These are phyloP conservation scores for Spilogale gracilis DNA, from an alignment of 2,113 vertebrate genomes.

Conservation along the genomic window DNA sequence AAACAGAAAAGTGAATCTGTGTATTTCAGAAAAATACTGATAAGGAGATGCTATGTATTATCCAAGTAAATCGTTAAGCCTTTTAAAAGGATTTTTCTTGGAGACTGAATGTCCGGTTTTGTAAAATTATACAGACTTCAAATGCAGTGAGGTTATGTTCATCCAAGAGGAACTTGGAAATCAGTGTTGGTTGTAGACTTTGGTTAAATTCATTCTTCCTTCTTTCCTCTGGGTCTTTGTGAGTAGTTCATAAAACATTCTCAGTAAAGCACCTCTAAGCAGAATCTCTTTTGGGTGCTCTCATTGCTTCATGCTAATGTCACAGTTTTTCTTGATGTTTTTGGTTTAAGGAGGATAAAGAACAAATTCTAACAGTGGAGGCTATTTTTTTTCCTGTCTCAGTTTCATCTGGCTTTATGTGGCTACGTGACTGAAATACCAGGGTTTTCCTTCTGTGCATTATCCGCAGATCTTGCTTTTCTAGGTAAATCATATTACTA, in stretches of 20 bases:
- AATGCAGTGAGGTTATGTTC: slow-evolving; percentile 27
- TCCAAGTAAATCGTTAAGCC: slow-evolving; percentile 4
- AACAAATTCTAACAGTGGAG: slow-evolving; percentile 63
- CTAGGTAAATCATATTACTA: slow-evolving; percentile 9
- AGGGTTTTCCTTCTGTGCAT: slow-evolving; percentile 42
- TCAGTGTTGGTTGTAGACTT: background rate
- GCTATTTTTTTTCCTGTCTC: slow-evolving; percentile 54
- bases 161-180: slow-evolving; percentile 32
- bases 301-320: slow-evolving; percentile 37
- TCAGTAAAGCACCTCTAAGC: slow-evolving; percentile 60
- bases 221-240: slow-evolving; percentile 8
- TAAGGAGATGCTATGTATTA: background rate
- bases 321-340: background rate
- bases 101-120: background rate
- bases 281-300: slow-evolving; percentile 46
- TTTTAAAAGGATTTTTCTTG: background rate
- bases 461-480: slow-evolving; percentile 38
- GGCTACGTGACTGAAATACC: slow-evolving; percentile 58
- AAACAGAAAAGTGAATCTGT: slow-evolving; percentile 37
- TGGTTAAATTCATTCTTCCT: background rate
- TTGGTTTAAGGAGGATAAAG: slow-evolving; percentile 63
- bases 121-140: slow-evolving; percentile 43
- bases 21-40: slow-evolving; percentile 45
- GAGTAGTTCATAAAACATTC: background rate
- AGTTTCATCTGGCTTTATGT: slow-evolving; percentile 55